phyloP scores from a whole-genome alignment of 2,888 invertebrate species.

The Junonia oenone region DNA sequence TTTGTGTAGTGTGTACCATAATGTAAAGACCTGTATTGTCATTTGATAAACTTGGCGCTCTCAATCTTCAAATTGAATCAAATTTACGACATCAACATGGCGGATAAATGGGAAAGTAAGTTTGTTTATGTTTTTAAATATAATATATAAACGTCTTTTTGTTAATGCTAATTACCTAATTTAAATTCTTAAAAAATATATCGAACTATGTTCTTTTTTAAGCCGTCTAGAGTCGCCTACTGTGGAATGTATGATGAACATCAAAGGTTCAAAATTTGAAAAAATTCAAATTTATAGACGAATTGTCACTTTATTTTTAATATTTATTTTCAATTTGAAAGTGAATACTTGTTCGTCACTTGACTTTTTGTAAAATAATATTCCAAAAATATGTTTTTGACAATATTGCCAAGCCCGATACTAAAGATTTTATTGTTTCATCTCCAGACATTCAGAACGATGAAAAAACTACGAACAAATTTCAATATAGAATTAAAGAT shows the following conservation, averaged over 20 bases:
- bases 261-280: slow-evolving; percentile 74
- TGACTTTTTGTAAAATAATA: slow-evolving; percentile 14
- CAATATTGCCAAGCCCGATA: slow-evolving; percentile 1
- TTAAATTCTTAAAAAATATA: slow-evolving; percentile 28
- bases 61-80: slow-evolving; percentile 60
- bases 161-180: slow-evolving; percentile 3
- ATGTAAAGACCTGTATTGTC: slow-evolving; percentile 23
- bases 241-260: slow-evolving; percentile 37
- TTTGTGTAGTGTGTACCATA: slow-evolving; percentile 21
- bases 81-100: slow-evolving; percentile 84
- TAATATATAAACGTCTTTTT: slow-evolving; percentile 14
- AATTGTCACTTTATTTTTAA: slow-evolving; percentile 49
- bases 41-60: slow-evolving; percentile 58
- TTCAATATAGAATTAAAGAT: slow-evolving; percentile 67
- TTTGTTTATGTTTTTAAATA: slow-evolving; percentile 65
- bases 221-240: slow-evolving; percentile 26
- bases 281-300: slow-evolving; percentile 70
- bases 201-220: slow-evolving; percentile 27
- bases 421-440: slow-evolving; percentile 33
- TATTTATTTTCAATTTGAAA: slow-evolving; percentile 23
- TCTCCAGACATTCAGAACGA: slow-evolving; percentile 54
- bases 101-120: slow-evolving; percentile 89
- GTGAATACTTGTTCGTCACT: slow-evolving; percentile 22
- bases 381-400: neutral
- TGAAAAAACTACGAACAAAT: slow-evolving; percentile 46